Evolutionary conservation across 2,888 invertebrate species (phyloP), one percentile per base, ranked within the genome.

Genomic region (Drepanosiphum platanoidis): DNA sequence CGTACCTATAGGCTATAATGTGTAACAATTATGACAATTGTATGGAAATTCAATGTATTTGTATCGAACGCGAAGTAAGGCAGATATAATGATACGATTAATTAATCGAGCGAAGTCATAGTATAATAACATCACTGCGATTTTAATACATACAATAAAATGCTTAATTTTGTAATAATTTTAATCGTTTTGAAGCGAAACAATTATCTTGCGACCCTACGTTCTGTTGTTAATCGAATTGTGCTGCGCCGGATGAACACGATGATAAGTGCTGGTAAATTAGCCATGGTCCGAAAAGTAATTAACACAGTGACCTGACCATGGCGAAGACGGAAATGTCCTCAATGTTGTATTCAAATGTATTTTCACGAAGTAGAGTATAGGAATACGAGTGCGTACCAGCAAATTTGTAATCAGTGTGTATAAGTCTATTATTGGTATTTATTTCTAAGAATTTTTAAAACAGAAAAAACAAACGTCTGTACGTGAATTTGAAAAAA

Each of bases 261-360:
- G 66, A 66, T 66, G 34, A 80, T 68, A 80, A 68, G 61, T 80
- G 22, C 52, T 4, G 32, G 13, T 27, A 68, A 74, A 84, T 84
- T 84, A 84, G 75, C 36, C 18, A 84, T 75, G 83, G 75, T 77
- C 83, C 83, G 52, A 68, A 68, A 75, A 77, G 74, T 75, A 75
- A 84, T 75, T 84, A 84, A 84, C 75, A 68, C 68, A 52, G 22
- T 30, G 66, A 68, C 83, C 74, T 83, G 74, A 75, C 66, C 74
- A 75, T 61, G 64, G 72, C 58, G 70, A 70, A 80, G 46, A 46
- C 32, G 46, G 74, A 83, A 83, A 66, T 74, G 74, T 46, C 74
- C 66, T 74, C 39, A 46, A 83, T 75, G 42, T 46, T 46, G 22
- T 66, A n/a, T n/a, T n/a, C 71, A n/a, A 32, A 64, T 74, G 42